phyloP scores from a whole-genome alignment of 2,113 vertebrate species.

The Castor canadensis region DNA sequence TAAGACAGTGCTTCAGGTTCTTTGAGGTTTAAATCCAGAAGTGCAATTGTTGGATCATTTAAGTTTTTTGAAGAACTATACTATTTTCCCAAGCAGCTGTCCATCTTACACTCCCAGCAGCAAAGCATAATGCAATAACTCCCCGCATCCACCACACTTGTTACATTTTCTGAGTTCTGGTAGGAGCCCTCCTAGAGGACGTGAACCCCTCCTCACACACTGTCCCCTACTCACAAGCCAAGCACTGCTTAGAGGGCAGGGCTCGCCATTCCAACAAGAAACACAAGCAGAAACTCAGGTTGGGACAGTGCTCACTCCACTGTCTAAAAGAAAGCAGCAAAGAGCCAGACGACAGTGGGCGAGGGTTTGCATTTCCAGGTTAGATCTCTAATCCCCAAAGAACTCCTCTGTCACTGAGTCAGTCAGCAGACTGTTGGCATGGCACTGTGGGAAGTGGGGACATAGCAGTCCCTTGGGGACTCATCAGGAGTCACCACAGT shows the following conservation, averaged over 20 bases:
- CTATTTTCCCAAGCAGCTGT: not conserved
- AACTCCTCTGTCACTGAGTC: not conserved
- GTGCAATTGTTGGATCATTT: not conserved
- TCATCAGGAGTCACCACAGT: not conserved
- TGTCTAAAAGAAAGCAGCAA: not conserved
- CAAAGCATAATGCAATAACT: not conserved
- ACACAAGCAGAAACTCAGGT: not conserved
- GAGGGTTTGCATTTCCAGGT: not conserved
- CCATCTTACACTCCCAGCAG: not conserved
- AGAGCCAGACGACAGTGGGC: too few species aligned
- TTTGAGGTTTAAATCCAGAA: not conserved
- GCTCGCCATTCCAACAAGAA: not conserved
- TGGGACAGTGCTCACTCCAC: too few species aligned
- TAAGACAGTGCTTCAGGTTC: not conserved
- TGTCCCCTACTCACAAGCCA: not conserved
- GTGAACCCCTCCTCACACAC: not conserved
- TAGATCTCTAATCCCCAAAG: not conserved
- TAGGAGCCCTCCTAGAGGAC: not conserved
- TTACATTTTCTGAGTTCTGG: not conserved
- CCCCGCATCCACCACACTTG: not conserved
- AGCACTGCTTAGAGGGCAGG: not conserved
- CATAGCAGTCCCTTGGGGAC: fast-evolving
- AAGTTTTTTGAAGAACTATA: not conserved
- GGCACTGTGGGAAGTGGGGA: not conserved
- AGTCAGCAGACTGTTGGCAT: not conserved